phyloP scores from a whole-genome alignment of 2,113 vertebrate species.

The Corythaixoides concolor region DNA sequence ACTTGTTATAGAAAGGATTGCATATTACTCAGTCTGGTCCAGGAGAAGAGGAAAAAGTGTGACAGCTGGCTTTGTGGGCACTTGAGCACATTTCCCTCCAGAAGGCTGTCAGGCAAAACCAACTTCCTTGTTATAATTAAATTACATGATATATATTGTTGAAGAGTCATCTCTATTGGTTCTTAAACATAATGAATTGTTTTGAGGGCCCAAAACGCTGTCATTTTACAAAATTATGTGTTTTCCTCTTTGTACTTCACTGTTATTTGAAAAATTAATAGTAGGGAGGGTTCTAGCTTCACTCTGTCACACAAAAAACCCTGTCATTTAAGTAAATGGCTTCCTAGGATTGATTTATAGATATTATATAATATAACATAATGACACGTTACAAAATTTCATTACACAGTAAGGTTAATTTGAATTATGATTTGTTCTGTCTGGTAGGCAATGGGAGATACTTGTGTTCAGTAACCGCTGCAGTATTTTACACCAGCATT shows the following conservation, averaged over 20 bases:
- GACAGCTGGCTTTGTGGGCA: not conserved
- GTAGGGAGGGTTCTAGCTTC: not conserved
- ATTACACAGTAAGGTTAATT: conserved; percentile 41
- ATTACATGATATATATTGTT: not conserved
- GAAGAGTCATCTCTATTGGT: not conserved
- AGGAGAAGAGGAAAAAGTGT: not conserved
- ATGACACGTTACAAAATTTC: conserved; percentile 19
- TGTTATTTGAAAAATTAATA: not conserved
- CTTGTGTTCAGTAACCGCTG: not conserved
- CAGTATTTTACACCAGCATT: not conserved
- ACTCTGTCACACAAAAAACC: not conserved
- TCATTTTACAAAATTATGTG: not conserved
- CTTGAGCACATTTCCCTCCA: not conserved
- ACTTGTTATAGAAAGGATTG: fast-evolving
- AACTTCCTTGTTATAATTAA: not conserved
- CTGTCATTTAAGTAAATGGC: not conserved
- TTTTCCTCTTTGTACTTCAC: not conserved
- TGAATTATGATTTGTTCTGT: conserved; percentile 43
- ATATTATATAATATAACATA: not conserved
- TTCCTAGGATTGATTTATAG: conserved; percentile 31
- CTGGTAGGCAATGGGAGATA: not conserved
- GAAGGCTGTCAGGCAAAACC: not conserved
- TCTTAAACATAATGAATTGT: not conserved
- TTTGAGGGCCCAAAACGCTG: not conserved
- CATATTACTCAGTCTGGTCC: fast-evolving